Conservation (phyloP, 2,888 invertebrate genomes). For the Ceratothoa steindachneri region DNA sequence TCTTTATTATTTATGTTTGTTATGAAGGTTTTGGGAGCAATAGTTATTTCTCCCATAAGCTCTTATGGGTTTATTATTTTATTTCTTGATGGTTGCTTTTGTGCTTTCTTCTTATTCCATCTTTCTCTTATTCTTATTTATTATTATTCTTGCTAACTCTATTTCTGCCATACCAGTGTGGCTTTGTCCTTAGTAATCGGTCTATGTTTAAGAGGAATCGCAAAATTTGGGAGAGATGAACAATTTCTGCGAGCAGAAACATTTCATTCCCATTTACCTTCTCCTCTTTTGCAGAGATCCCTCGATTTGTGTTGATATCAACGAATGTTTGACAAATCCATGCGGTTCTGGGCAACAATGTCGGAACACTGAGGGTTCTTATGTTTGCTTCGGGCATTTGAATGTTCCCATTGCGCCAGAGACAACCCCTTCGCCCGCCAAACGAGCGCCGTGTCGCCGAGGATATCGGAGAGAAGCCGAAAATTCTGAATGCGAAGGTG, state of each 20-base stretch:
- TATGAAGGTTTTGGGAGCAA: not conserved
- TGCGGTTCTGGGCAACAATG: conserved; percentile 20
- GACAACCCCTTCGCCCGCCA: conserved; percentile 6
- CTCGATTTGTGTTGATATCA: conserved; percentile 32
- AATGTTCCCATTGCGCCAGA: not conserved
- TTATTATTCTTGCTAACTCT: no score
- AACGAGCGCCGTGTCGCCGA: conserved; percentile 8
- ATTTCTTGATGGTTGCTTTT: no score
- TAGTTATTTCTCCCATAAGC: not conserved
- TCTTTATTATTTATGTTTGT: no score
- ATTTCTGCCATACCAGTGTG: no score
- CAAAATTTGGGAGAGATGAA: no score
- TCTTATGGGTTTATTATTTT: not conserved
- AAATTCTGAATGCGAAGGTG: conserved; percentile 27
- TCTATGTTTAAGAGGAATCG: no score
- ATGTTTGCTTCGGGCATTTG: not conserved
- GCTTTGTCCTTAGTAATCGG: no score
- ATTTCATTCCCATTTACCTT: no score
- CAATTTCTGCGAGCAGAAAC: no score
- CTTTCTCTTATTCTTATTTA: no score
- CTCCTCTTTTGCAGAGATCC: conserved; percentile 18
- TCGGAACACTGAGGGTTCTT: conserved; percentile 36
- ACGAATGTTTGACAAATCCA: conserved; percentile 28
- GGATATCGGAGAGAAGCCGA: conserved; percentile 23
- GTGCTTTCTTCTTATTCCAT: no score